Evolutionary conservation across 2,113 vertebrate genomes (phyloP).

Genomic region (Ellobius talpinus): DNA sequence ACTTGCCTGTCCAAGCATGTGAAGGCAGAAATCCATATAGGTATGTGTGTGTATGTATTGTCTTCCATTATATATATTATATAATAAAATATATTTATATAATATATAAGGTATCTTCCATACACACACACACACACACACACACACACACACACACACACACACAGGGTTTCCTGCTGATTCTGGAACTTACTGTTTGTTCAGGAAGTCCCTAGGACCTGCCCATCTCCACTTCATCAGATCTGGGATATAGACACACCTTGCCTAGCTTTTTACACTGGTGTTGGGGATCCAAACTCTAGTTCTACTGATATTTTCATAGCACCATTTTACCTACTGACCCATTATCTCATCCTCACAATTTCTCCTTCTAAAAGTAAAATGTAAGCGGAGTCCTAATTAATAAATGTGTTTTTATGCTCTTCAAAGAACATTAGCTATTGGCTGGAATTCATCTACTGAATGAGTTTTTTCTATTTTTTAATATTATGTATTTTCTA

Average conservation of each 20-base stretch:
- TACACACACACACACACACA: too few species aligned
- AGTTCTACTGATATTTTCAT: neutral
- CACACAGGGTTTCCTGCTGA: neutral
- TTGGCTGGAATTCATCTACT: neutral
- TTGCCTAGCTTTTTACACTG: neutral
- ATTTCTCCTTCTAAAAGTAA: slow-evolving; percentile 10
- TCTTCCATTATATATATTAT: neutral
- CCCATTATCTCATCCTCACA: neutral
- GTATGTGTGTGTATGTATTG: neutral
- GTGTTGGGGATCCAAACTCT: neutral
- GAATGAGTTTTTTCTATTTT: neutral
- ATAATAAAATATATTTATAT: neutral
- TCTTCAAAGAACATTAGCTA: slow-evolving; percentile 19
- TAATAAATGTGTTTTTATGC: slow-evolving; percentile 7
- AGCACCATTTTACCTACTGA: neutral
- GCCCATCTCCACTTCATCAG: neutral
- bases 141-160: neutral
- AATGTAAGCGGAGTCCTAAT: neutral
- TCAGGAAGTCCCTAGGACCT: neutral
- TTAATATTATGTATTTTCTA: neutral
- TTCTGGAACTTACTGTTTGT: neutral
- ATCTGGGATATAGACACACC: neutral
- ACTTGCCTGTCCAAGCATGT: too few species aligned
- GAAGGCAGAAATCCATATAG: neutral
- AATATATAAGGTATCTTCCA: neutral